Conservation (phyloP, 2,797 vertebrate genomes). For the Sphenopsis melanotis region DNA sequence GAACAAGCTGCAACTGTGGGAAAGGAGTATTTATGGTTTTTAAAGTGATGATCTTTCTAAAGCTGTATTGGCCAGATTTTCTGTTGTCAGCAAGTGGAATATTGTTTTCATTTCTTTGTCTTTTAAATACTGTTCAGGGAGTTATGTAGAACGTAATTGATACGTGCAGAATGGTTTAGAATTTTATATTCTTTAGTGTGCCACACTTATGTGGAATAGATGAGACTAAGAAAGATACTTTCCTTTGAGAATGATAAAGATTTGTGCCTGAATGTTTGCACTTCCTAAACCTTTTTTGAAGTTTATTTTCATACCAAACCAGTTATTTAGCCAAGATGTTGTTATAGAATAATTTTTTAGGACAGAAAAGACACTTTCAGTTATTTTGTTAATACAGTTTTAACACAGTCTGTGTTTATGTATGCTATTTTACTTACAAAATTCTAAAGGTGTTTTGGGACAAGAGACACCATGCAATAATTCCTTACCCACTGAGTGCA, state of each 20-base stretch:
- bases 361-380: background rate
- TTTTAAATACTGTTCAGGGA: slow-evolving; percentile 67
- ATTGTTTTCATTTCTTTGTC: slow-evolving; percentile 67
- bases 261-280: slow-evolving; percentile 61
- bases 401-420: background rate
- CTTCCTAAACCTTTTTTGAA: slow-evolving; percentile 43
- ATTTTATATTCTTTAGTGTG: slow-evolving; percentile 66
- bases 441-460: background rate
- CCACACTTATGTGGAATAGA: slow-evolving; percentile 39
- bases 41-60: slow-evolving; percentile 50
- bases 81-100: slow-evolving; percentile 68
- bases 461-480: background rate
- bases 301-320: slow-evolving; percentile 43
- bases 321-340: slow-evolving; percentile 31
- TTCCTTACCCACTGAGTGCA: background rate
- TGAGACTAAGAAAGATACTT: slow-evolving; percentile 58
- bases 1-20: background rate
- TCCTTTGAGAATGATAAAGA: slow-evolving; percentile 57
- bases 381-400: background rate
- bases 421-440: background rate
- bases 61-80: slow-evolving; percentile 57
- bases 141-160: slow-evolving; percentile 54
- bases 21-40: slow-evolving; percentile 48
- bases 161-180: slow-evolving; percentile 52
- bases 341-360: slow-evolving; percentile 28